Percentiles rank a stretch among this genome's conserved stretches.
These are phyloP conservation scores for Talpa occidentalis DNA, from an alignment of 2,113 vertebrate genomes.

Conservation along the genomic window DNA sequence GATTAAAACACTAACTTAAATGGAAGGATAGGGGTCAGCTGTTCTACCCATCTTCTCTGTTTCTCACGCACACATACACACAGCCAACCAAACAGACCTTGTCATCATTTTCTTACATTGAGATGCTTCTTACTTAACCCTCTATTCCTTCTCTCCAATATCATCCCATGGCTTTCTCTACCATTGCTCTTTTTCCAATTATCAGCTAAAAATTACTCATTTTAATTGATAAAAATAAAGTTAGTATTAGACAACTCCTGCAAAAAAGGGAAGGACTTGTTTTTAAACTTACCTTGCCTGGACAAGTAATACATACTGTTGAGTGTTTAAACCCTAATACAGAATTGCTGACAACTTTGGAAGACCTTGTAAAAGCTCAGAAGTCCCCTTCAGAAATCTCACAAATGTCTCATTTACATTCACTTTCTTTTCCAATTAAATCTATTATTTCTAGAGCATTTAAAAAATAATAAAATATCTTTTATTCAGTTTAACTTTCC, in stretches of 20 bases:
- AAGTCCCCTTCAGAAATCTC: neutral
- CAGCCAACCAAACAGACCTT: neutral
- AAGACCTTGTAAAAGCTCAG: neutral
- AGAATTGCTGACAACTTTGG: neutral
- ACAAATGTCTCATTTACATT: neutral
- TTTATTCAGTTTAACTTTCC: slow-evolving; percentile 57
- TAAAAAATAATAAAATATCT: slow-evolving; percentile 25
- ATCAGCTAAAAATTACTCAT: slow-evolving; percentile 5
- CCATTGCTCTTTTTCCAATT: neutral
- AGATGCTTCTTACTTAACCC: neutral
- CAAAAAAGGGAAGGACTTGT: neutral
- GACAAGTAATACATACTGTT: neutral
- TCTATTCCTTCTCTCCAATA: neutral
- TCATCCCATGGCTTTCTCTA: too few species aligned
- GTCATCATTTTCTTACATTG: neutral
- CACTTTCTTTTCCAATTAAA: slow-evolving; percentile 33
- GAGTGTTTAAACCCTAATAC: neutral
- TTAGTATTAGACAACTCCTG: neutral
- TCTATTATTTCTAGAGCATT: slow-evolving; percentile 31
- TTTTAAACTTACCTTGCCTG: slow-evolving; percentile 2
- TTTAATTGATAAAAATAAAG: neutral
- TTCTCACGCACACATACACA: neutral
- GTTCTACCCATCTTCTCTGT: neutral
- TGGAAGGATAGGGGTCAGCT: neutral
- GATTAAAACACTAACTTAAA: slow-evolving; percentile 4